Conservation (phyloP, 1,140 invertebrate genomes). For the Pygmarrhopalites habei region DNA sequence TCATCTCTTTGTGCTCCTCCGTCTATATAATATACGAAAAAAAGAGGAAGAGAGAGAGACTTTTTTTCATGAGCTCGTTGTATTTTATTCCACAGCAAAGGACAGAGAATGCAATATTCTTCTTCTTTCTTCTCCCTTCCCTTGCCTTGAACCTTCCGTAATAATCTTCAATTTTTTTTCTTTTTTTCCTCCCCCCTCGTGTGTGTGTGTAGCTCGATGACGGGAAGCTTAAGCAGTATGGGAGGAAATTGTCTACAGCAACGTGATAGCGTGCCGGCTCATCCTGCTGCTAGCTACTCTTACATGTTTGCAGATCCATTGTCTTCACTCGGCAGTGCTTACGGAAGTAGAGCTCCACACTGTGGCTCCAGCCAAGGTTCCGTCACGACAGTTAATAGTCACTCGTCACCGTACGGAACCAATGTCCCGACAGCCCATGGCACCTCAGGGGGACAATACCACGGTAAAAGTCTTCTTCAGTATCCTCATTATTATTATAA, state of each 20-base stretch:
- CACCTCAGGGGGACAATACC: conserved; percentile 33
- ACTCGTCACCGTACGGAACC: conserved; percentile 32
- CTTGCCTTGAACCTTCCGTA: too few species aligned
- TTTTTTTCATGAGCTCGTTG: neutral
- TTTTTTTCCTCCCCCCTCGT: conserved; percentile 8
- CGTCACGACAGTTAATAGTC: too few species aligned
- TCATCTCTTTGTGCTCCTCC: conserved; percentile 8
- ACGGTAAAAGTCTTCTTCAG: conserved; percentile 31
- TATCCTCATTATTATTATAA: conserved; percentile 18
- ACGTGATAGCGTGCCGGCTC: conserved; percentile 55
- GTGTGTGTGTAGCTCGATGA: conserved; percentile 62
- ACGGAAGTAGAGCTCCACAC: conserved; percentile 52
- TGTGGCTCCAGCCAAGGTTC: conserved; percentile 46
- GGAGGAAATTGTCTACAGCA: conserved; percentile 82
- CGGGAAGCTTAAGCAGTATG: conserved; percentile 65
- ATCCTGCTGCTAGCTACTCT: conserved; percentile 64
- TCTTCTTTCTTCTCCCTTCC: neutral
- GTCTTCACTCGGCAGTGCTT: conserved; percentile 59
- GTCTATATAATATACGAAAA: too few species aligned
- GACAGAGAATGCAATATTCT: conserved; percentile 7
- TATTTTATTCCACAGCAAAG: neutral
- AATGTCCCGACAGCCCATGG: conserved; percentile 35
- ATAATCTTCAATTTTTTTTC: neutral
- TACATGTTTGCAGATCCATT: conserved; percentile 90
- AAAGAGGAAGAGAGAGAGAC: too few species aligned